These are phyloP conservation scores for Myotis daubentonii DNA, from an alignment of 2,797 vertebrate species.

Conservation along the genomic window DNA sequence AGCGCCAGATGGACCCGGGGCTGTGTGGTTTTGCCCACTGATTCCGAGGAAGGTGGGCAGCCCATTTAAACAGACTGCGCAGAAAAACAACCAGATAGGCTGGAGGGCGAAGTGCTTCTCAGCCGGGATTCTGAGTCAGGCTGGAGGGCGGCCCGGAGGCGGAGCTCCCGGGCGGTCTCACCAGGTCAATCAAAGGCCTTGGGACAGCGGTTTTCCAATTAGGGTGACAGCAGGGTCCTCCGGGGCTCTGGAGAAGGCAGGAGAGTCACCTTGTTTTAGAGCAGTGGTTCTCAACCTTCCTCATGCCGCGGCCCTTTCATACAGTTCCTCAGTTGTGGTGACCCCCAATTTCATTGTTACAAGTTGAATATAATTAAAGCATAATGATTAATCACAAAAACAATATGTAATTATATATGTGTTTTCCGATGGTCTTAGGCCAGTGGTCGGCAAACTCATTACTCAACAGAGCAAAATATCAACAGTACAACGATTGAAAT, in stretches of 20 bases:
- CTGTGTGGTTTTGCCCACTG: not conserved
- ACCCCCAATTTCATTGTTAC: no score
- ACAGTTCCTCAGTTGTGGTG: no score
- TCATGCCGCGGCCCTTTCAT: no score
- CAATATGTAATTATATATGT: no score
- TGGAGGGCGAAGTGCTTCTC: not conserved
- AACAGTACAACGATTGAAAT: no score
- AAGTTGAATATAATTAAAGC: no score
- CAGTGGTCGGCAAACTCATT: no score
- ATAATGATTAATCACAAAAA: no score
- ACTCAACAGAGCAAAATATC: no score
- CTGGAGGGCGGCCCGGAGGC: not conserved
- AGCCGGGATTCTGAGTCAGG: not conserved
- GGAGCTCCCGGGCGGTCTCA: not conserved
- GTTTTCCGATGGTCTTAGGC: no score
- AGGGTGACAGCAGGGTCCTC: not conserved
- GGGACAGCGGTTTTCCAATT: not conserved
- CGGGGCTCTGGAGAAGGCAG: not conserved
- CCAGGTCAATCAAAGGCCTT: accelerated
- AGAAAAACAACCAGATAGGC: not conserved
- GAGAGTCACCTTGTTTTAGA: not conserved
- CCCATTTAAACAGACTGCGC: not conserved
- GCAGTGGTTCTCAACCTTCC: no score
- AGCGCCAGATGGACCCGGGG: not conserved
- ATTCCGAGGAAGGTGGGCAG: not conserved